A percentile compares a stretch with the other conserved stretches of the same genome.
phyloP scores from a whole-genome alignment of 2,113 vertebrate species.

The Callaeas wilsoni region DNA sequence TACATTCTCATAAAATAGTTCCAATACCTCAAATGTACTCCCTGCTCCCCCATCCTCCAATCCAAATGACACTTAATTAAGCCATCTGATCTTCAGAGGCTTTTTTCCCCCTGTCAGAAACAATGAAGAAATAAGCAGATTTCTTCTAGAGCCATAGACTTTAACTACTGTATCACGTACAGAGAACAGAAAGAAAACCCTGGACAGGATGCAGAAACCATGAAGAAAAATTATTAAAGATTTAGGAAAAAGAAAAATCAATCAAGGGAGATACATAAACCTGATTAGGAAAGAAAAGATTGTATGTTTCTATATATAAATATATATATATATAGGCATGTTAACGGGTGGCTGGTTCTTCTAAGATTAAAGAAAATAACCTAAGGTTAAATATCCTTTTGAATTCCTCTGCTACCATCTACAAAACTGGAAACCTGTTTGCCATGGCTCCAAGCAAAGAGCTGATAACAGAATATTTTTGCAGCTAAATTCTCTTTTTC shows the following conservation, averaged over 20 bases:
- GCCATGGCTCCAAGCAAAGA: slow-evolving; percentile 49
- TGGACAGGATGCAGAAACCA: slow-evolving; percentile 27
- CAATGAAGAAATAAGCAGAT: slow-evolving; percentile 35
- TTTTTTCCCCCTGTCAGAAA: background rate
- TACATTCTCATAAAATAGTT: background rate
- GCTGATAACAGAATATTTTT: slow-evolving; percentile 63
- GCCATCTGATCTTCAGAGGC: slow-evolving; percentile 29
- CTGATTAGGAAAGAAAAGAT: slow-evolving; percentile 61
- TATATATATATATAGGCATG: slow-evolving; percentile 18
- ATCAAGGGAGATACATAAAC: slow-evolving; percentile 55
- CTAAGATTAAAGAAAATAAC: slow-evolving; percentile 66
- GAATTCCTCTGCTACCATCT: slow-evolving; percentile 5
- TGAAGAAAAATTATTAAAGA: slow-evolving; percentile 59
- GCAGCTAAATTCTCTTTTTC: slow-evolving; percentile 43
- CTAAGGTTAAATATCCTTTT: slow-evolving; percentile 50
- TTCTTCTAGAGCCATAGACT: background rate
- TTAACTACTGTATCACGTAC: background rate
- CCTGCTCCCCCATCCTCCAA: background rate
- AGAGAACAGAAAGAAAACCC: background rate
- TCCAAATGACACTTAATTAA: background rate
- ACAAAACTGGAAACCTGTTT: slow-evolving; percentile 55
- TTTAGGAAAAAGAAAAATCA: slow-evolving; percentile 51
- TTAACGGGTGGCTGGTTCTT: slow-evolving; percentile 48
- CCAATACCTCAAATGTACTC: background rate
- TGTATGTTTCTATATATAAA: slow-evolving; percentile 14